Evolutionary conservation across 2,888 invertebrate species (phyloP).

Genomic region (Alitta virens): DNA sequence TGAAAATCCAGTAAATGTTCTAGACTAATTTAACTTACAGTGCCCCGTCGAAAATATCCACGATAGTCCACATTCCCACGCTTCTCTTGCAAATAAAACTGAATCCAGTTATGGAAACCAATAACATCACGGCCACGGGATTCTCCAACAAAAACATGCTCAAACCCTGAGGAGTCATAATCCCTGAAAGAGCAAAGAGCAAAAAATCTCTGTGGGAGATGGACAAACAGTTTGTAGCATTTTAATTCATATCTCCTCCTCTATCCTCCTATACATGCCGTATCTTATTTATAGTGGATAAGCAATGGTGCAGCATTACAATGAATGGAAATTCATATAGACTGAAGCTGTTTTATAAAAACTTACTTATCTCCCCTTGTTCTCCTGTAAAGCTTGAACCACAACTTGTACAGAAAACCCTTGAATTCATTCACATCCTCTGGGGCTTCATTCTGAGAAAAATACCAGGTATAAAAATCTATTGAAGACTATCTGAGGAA

Average conservation of each 20-base stretch:
- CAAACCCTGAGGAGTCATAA: slow-evolving; percentile 55
- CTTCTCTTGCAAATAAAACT: slow-evolving; percentile 55
- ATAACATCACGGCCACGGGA: slow-evolving; percentile 45
- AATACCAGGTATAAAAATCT: no score
- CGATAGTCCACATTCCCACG: slow-evolving; percentile 53
- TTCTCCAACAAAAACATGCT: slow-evolving; percentile 58
- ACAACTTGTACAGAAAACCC: slow-evolving; percentile 46
- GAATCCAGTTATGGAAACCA: slow-evolving; percentile 58
- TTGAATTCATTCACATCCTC: slow-evolving; percentile 44
- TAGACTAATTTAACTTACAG: slow-evolving; percentile 45
- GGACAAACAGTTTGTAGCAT: neutral
- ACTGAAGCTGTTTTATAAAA: neutral
- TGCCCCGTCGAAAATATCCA: slow-evolving; percentile 53
- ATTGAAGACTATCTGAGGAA: no score
- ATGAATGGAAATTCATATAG: no score
- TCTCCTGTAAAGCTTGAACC: slow-evolving; percentile 53
- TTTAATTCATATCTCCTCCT: neutral
- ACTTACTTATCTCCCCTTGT: slow-evolving; percentile 42
- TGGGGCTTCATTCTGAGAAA: slow-evolving; percentile 29
- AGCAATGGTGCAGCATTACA: no score
- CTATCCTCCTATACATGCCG: no score
- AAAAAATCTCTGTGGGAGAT: neutral
- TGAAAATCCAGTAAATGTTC: neutral
- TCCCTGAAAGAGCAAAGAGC: slow-evolving; percentile 32
- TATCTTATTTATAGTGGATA: no score